Percentiles rank a stretch among this genome's conserved stretches.
Evolutionary conservation across 2,113 vertebrate genomes (phyloP).

Genomic region (Lepisosteus osseus): DNA sequence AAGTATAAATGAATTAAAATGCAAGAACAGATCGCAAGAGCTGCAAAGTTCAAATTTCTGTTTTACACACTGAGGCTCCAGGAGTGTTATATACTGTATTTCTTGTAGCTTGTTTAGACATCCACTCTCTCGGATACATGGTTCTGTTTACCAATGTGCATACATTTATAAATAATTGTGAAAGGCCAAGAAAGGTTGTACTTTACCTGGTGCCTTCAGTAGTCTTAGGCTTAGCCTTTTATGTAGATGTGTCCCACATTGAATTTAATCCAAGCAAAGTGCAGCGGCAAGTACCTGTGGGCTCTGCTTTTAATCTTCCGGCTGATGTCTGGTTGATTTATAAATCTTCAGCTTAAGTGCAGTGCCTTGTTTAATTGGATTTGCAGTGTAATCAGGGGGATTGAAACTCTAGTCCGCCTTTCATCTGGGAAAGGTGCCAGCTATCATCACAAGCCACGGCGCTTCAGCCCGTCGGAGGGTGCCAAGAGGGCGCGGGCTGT

Average conservation of each 20-base stretch:
- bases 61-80: no score
- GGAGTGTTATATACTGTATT: no score
- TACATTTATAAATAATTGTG: neutral
- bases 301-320: neutral
- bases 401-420: neutral
- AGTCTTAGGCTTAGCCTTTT: neutral
- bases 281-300: slow-evolving; percentile 1
- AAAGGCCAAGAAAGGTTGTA: neutral
- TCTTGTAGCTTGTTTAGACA: no score
- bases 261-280: slow-evolving; percentile 7
- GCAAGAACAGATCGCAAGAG: no score
- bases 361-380: slow-evolving; percentile 1
- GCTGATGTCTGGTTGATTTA: slow-evolving; percentile 5
- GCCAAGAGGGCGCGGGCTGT: no score
- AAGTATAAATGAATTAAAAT: no score
- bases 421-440: neutral
- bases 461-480: no score
- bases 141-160: no score
- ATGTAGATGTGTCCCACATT: neutral
- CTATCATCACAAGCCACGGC: no score
- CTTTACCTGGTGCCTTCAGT: neutral
- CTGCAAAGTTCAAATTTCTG: no score
- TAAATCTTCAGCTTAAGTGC: neutral
- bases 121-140: no score
- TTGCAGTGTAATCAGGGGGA: slow-evolving; percentile 9